Evolutionary conservation across 1,140 invertebrate species (phyloP).

Genomic region (Acromyrmex echinatior): DNA sequence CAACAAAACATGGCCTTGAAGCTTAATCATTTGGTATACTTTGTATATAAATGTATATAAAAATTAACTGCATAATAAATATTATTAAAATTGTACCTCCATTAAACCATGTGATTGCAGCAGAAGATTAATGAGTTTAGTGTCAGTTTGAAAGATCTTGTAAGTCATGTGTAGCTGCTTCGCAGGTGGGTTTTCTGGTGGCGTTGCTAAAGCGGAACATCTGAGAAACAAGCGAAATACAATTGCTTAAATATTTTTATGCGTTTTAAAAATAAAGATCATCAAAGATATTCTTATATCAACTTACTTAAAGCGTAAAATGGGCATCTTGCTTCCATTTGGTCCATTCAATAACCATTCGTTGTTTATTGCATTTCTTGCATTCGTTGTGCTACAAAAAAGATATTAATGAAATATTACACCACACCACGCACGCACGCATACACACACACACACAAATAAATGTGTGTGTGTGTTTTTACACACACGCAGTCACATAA

Average conservation of each 20-base stretch:
- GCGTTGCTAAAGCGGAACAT: slow-evolving; percentile 84
- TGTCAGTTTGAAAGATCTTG: slow-evolving; percentile 93
- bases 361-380: slow-evolving; percentile 75
- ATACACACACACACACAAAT: too few relatives aligned
- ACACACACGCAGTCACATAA: too few relatives aligned
- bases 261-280: neutral
- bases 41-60: too few relatives aligned
- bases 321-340: slow-evolving; percentile 80
- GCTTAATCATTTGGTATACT: too few relatives aligned
- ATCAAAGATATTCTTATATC: neutral
- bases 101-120: slow-evolving; percentile 91
- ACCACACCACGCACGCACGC: neutral
- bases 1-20: too few relatives aligned
- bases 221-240: slow-evolving; percentile 70
- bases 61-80: neutral
- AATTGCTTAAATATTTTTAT: neutral
- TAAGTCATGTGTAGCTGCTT: slow-evolving; percentile 92
- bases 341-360: slow-evolving; percentile 84
- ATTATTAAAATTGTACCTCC: slow-evolving; percentile 86
- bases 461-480: too few relatives aligned
- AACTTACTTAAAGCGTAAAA: slow-evolving; percentile 85
- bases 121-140: slow-evolving; percentile 91
- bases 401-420: slow-evolving; percentile 32
- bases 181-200: slow-evolving; percentile 88
- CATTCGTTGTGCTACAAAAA: slow-evolving; percentile 80